Evolutionary conservation across 1,140 invertebrate species (phyloP).

Genomic region (Diplogasteroides magnus): DNA sequence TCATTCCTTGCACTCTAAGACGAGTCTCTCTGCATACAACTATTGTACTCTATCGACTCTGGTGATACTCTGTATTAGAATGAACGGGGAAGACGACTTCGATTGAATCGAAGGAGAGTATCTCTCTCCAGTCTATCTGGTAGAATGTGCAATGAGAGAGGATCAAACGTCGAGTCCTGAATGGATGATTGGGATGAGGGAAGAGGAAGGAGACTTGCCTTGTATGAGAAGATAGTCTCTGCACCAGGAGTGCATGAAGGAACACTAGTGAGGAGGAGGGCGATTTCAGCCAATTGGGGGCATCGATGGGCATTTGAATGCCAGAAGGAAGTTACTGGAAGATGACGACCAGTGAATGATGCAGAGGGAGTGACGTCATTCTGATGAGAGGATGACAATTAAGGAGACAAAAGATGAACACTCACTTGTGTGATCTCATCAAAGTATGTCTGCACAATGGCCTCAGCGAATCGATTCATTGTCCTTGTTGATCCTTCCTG

Average conservation of each 20-base stretch:
- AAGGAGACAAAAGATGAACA: background rate
- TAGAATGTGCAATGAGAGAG: constrained; percentile 12
- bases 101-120: constrained; percentile 41
- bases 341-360: background rate
- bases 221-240: constrained; percentile 20
- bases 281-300: constrained; percentile 37
- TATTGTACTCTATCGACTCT: too few relatives aligned
- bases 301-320: background rate
- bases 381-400: background rate
- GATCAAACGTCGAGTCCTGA: constrained; percentile 1
- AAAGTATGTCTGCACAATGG: constrained; percentile 40
- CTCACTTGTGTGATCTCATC: constrained; percentile 28
- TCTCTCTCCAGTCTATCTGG: constrained; percentile 37
- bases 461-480: constrained; percentile 35
- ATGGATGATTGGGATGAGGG: constrained; percentile 1
- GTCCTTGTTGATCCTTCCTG: too few relatives aligned
- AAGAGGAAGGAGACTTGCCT: constrained; percentile 11
- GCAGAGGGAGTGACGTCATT: background rate
- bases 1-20: too few relatives aligned
- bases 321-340: background rate
- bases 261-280: constrained; percentile 37
- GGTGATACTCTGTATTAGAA: too few relatives aligned
- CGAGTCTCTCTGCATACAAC: too few relatives aligned
- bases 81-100: constrained; percentile 29
- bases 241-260: constrained; percentile 34